Base-by-base conservation (phyloP, 2,113 vertebrate species). In the Gracilinanus agilis region DNA sequence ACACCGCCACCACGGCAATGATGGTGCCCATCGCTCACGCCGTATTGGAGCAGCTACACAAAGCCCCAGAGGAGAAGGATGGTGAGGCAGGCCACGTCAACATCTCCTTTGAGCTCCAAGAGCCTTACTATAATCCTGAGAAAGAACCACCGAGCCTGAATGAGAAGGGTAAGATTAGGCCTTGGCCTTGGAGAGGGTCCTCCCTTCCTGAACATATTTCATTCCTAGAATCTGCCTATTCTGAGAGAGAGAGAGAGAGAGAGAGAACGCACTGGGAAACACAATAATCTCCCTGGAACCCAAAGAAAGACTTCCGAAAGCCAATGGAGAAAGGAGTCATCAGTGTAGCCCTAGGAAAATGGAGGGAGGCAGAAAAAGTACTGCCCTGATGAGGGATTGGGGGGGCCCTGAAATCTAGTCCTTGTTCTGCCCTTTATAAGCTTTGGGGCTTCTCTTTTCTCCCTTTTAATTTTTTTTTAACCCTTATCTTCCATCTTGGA, bases 1-100 rank as follows among this genome's bases (percentile, higher is more conserved):
- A 99, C 97, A 99, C 99, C 0, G 99, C 99, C 97, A 99, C 99
- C 90, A 99, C 99, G 0, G 99, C 99, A 98, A 99, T 99, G 99
- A 99, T 99, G 99, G 91, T 99, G 55, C 99, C 99, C 94, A 99
- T 99, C 0, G 97, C 99, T 0, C 98, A 99, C 0, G 99, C 99
- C 0, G 99, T 99, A 88, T 97, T 99, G 96, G 95, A 99, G 0
- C 99, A 99, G 98, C 98, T 99, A 89, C 96, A 98, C 56, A 94
- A 16, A 24, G 0, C 0, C 0, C 0, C 1, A 0, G 0, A 0
- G 1, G n/a, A 0, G 25, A 90, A 44, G 21, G 75, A 0, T 0
- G 7, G 9, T 0, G 61, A 96, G 95, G 96, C 93, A 1, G 97
- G 96, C 54, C 96, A 54, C 0, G 16, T 92, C 89, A 99, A 98